Base-by-base conservation (phyloP, 2,888 invertebrate genomes). In the Cheilosia grossa region DNA sequence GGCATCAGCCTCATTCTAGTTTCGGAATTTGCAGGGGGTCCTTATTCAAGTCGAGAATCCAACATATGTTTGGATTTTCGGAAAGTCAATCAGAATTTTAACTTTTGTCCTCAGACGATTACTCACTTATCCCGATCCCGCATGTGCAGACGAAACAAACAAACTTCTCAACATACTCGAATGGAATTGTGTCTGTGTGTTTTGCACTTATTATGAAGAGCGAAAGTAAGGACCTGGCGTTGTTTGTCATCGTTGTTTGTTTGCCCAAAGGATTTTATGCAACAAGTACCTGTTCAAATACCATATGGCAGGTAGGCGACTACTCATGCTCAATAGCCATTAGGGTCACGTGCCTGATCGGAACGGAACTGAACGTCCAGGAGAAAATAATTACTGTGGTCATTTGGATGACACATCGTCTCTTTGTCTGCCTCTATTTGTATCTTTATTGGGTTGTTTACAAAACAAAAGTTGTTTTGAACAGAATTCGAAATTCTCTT, bases 191-290 rank as follows among this genome's bases (percentile, higher is more conserved):
- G 6, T 0, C 1, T 72, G 37, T 83, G 53, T 83, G 40, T 79
- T 83, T 79, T 83, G 82, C 82, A 79, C 79, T 83, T 63, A 66
- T 1, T 53, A 67, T 56, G 56, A 30, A 79, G 54, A 78, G 59
- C 54, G 64, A 82, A 82, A 70, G 66, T 67, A 63, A 74, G 67
- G 67, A 74, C 49, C 21, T 21, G 21, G 10, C 10, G 51, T 21
- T 51, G 51, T 40, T 59, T 59, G 51, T 73, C 70, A 54, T 61
- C 40, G 47, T 49, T 73, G 69, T 69, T 69, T 83, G 67, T 82
- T 83, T 63, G 74, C 33, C 47, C 27, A 75, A 75, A 85, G 80
- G 81, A 85, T 75, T 85, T 85, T 81, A 85, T 85, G 83, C 81
- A 85, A 85, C 75, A 66, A 19, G 72, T 80, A 80, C 82, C 82